Evolutionary conservation across 2,113 vertebrate species (phyloP).

Genomic region (Menura novaehollandiae): DNA sequence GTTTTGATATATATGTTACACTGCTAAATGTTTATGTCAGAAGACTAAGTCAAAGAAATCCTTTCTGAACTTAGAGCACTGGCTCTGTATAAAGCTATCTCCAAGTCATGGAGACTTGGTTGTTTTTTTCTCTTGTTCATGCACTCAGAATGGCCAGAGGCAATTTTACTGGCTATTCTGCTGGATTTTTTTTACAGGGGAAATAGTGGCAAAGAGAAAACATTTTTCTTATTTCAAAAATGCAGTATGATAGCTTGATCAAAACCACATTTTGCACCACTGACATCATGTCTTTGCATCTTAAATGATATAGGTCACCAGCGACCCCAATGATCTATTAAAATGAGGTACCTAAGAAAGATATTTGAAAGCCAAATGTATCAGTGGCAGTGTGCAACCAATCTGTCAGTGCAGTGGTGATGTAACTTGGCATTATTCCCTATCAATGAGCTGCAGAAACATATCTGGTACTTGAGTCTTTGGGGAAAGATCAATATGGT

Average conservation of each 20-base stretch:
- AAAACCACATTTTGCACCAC: constrained; percentile 12
- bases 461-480: constrained; percentile 10
- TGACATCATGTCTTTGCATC: constrained; percentile 49
- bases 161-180: neutral
- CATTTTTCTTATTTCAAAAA: neutral
- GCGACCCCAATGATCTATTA: neutral
- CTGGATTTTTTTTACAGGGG: neutral
- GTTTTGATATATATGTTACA: constrained; percentile 58
- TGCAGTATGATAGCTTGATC: neutral
- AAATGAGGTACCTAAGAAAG: constrained; percentile 41
- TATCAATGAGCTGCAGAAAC: constrained; percentile 22
- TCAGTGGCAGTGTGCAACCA: neutral
- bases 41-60: constrained; percentile 21
- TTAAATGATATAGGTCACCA: neutral
- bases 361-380: constrained; percentile 38
- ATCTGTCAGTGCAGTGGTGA: constrained; percentile 34
- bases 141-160: neutral
- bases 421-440: constrained; percentile 34
- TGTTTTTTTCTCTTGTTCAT: neutral
- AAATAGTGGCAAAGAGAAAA: neutral
- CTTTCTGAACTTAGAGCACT: constrained; percentile 4
- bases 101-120: neutral
- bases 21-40: constrained; percentile 45
- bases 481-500: constrained; percentile 24
- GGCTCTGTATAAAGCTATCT: neutral